Evolutionary conservation across 2,113 vertebrate genomes (phyloP), one percentile per base, ranked within the genome.

Genomic region (Phrynocephalus versicolor): DNA sequence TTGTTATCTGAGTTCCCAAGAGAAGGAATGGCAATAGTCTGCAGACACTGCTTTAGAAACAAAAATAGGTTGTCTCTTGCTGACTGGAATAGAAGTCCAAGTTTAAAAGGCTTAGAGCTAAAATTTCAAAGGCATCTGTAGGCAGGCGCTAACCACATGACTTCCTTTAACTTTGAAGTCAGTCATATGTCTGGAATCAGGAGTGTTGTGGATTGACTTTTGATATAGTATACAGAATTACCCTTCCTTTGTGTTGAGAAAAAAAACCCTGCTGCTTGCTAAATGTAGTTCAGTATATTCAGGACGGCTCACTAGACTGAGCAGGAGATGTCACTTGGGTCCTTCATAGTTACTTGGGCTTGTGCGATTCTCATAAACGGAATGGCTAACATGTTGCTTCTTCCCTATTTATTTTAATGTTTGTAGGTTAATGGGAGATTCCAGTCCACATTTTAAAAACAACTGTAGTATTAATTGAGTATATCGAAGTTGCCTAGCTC

Each of bases 51-150:
- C 82, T 72, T 84, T 69, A 58, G 85, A 90, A 75, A 57, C 67
- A 88, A 78, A 84, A 70, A 88, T 6, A 60, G 64, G 33, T 83
- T 84, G 2, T 30, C 77, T 72, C 35, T 65, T 65, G 74, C 33
- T 30, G 64, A 9, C 39, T 79, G 51, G 72, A 76, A 57, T 64
- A 51, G 37, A 82, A 78, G 37, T 33, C 19, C 6, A 2, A 64
- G n/a, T 55, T 75, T 81, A 81, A 86, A 86, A 75, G 60, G 51
- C 35, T 85, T 71, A 71, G 35, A 82, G 64, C 64, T 82, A 82
- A 60, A 25, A 77, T 87, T 82, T 78, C 80, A 87, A 62, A 82
- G 78, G 10, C 16, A 30, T 81, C 23, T 65, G 55, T 77, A 37
- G 55, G 23, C 55, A 37, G 55, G 23, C 55, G 51, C 78, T 83